phyloP scores from a whole-genome alignment of 2,113 vertebrate species.

The Trematocara variabile region DNA sequence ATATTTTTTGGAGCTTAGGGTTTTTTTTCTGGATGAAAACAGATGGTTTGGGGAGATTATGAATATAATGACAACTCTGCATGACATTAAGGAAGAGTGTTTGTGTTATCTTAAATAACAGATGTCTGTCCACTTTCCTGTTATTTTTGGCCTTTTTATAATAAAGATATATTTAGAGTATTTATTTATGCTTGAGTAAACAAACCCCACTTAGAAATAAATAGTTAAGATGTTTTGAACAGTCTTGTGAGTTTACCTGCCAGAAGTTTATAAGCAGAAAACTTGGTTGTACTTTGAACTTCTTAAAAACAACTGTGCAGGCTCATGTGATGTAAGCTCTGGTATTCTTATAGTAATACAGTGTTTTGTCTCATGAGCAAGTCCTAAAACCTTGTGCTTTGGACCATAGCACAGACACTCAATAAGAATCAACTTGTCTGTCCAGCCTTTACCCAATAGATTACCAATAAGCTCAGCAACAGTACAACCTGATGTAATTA shows the following conservation, averaged over 20 bases:
- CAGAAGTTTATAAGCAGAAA: background rate
- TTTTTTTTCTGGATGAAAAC: background rate
- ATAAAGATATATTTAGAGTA: background rate
- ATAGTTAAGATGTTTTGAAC: background rate
- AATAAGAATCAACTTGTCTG: background rate
- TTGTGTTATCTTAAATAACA: background rate
- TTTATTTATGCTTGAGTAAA: background rate
- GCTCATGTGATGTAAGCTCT: background rate
- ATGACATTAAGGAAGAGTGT: background rate
- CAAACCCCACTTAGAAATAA: background rate
- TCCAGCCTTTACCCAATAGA: slow-evolving; percentile 13
- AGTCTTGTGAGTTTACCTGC: background rate
- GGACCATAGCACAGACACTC: background rate
- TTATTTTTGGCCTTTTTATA: background rate
- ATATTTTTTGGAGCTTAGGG: background rate
- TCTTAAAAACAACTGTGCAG: background rate
- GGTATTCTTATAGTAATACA: background rate
- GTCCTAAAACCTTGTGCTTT: slow-evolving; percentile 6
- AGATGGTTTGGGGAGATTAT: background rate
- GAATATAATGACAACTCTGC: background rate
- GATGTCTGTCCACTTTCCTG: background rate
- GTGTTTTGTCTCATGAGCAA: background rate
- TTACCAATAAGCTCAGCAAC: background rate
- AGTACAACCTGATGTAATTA: background rate
- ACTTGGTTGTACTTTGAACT: background rate